Evolutionary conservation across 2,888 invertebrate species (phyloP).

Genomic region (Exocentrus adspersus): DNA sequence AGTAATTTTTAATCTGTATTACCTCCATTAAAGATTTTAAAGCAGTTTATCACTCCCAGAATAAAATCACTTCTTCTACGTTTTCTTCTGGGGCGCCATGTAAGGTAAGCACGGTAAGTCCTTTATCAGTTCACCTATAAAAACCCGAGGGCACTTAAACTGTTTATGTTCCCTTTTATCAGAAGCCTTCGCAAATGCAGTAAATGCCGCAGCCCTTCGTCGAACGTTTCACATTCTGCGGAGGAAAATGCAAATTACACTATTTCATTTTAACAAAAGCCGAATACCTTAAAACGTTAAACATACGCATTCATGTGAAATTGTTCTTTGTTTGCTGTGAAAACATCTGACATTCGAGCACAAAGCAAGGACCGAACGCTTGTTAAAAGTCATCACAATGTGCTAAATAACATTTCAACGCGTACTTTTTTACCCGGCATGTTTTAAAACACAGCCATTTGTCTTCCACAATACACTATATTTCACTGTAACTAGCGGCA

Average conservation of each 20-base stretch:
- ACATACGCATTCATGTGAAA: constrained; percentile 35
- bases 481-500: constrained; percentile 49
- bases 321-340: constrained; percentile 35
- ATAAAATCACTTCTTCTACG: background rate
- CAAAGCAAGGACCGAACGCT: constrained; percentile 45
- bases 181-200: too few species aligned
- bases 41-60: too few species aligned
- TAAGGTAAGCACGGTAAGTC: too few species aligned
- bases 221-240: background rate
- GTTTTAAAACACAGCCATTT: constrained; percentile 52
- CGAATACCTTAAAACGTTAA: constrained; percentile 32
- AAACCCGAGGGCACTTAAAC: too few species aligned
- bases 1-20: too few species aligned
- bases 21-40: too few species aligned
- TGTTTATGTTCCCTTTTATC: too few species aligned
- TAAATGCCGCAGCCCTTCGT: too few species aligned
- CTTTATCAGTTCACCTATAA: too few species aligned
- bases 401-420: constrained; percentile 54
- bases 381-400: constrained; percentile 50
- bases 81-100: background rate
- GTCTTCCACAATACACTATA: constrained; percentile 52
- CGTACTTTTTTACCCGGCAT: constrained; percentile 47
- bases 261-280: constrained; percentile 5
- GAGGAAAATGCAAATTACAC: background rate
- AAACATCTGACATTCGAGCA: constrained; percentile 42